Conservation (phyloP, 30 jellyfish, hydroid and myxozoan species). For the Turritopsis dohrnii region DNA sequence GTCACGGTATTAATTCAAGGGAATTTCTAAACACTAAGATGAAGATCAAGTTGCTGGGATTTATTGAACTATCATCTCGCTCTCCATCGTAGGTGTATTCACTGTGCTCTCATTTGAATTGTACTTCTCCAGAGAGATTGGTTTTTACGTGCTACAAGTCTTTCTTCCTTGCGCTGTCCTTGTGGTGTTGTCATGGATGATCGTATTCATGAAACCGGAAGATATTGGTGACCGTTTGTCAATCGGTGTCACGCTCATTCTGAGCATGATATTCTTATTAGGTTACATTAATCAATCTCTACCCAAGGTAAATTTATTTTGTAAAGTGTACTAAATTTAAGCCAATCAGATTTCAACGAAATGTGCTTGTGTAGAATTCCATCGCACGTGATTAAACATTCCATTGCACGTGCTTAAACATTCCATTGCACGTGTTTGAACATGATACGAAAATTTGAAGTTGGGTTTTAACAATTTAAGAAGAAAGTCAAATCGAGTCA, state of each 20-base stretch:
- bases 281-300: conserved; percentile 29
- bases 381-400: too few species aligned
- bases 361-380: too few species aligned
- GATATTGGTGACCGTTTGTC: conserved; percentile 37
- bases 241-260: conserved; percentile 32
- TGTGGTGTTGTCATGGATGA: neutral
- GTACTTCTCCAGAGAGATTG: neutral
- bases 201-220: neutral
- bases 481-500: too few species aligned
- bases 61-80: too few species aligned
- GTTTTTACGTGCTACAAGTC: conserved; percentile 12
- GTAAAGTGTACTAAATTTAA: neutral
- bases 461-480: too few species aligned
- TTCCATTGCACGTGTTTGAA: too few species aligned
- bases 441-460: too few species aligned
- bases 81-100: neutral
- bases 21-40: too few species aligned
- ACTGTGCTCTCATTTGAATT: neutral
- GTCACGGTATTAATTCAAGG: too few species aligned
- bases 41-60: too few species aligned
- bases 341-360: too few species aligned
- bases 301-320: conserved; percentile 15
- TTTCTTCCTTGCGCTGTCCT: neutral
- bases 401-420: too few species aligned
- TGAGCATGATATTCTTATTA: conserved; percentile 28